These are phyloP conservation scores for Mastomys coucha DNA, from an alignment of 2,113 vertebrate genomes.

Conservation along the genomic window DNA sequence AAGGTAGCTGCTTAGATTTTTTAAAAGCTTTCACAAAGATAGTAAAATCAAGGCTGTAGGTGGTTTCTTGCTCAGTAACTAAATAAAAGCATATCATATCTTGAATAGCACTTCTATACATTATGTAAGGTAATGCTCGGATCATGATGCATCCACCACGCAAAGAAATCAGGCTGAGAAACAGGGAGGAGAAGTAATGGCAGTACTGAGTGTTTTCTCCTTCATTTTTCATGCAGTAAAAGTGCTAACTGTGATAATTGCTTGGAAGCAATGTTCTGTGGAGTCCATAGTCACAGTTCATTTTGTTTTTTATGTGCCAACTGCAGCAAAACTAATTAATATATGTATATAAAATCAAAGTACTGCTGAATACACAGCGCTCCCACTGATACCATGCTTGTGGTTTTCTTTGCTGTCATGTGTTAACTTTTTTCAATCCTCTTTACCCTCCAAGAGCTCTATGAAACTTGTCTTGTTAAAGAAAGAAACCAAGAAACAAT, in stretches of 20 bases:
- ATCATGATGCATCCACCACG: no score
- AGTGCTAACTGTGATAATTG: background rate
- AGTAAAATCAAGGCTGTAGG: background rate
- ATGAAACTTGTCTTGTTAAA: background rate
- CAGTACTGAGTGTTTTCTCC: background rate
- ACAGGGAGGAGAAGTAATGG: background rate
- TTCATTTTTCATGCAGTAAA: background rate
- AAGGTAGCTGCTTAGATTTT: background rate
- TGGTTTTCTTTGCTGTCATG: background rate
- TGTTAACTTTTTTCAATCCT: background rate
- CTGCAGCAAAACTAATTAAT: background rate
- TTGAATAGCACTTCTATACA: background rate
- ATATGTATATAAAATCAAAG: background rate
- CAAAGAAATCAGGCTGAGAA: background rate
- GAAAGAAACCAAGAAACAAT: no score
- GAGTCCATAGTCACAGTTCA: no score
- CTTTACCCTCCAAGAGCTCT: background rate
- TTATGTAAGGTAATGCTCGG: background rate
- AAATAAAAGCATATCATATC: background rate
- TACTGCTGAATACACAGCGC: background rate
- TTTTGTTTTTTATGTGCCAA: background rate
- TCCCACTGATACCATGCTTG: background rate
- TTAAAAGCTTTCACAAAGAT: background rate
- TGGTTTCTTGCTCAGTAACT: background rate
- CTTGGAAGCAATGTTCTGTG: background rate